Conservation (phyloP, 2,113 vertebrate species). For the Patagioenas fasciata region DNA sequence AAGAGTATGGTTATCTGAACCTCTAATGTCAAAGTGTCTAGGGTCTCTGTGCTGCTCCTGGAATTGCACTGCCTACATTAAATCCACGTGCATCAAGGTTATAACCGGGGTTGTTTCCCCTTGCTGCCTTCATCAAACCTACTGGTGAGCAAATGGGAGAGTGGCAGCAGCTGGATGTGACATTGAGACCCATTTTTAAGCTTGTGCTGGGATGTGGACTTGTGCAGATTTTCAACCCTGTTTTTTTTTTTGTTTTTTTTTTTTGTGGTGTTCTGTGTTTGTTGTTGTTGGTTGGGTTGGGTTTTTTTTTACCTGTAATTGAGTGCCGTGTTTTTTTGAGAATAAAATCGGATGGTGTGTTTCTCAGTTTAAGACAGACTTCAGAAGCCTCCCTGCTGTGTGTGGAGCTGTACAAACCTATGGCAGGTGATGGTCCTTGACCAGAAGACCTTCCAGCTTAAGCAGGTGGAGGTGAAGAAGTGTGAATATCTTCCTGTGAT, state of each 20-base stretch:
- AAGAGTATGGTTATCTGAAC: background rate
- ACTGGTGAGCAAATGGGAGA: background rate
- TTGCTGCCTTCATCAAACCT: background rate
- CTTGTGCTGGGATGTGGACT: background rate
- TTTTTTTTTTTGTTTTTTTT: too few species aligned
- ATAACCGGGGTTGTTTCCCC: background rate
- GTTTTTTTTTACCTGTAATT: background rate
- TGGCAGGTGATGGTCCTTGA: background rate
- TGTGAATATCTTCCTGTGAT: background rate
- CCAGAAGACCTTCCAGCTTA: background rate
- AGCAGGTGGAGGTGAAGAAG: background rate
- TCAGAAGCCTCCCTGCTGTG: fast-evolving
- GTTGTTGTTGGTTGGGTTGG: too few species aligned
- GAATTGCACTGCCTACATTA: background rate
- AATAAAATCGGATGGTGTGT: background rate
- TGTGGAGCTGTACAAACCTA: background rate
- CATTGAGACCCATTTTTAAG: background rate
- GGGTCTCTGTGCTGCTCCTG: background rate
- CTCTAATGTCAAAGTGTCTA: background rate
- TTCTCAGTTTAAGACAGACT: background rate
- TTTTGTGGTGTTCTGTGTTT: too few species aligned
- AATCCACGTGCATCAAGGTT: background rate
- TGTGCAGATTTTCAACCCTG: background rate
- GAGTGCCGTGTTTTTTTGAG: background rate
- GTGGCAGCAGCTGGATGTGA: background rate